Evolutionary conservation across 2,888 invertebrate species (phyloP), one percentile per base, ranked within the genome.

Genomic region (Hoplodrina ambigua): DNA sequence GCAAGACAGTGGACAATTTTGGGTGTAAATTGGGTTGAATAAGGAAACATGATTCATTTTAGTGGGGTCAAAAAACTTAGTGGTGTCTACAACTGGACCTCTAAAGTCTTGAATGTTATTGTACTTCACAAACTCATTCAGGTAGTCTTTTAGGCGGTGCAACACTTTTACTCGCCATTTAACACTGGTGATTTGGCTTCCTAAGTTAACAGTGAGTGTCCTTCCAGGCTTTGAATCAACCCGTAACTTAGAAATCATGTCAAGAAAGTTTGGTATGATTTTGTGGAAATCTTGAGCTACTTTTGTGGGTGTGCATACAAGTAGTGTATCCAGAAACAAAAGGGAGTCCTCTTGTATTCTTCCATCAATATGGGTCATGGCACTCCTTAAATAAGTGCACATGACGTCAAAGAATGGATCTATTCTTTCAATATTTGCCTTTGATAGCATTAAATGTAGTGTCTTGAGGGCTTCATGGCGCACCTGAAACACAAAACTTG

Each of bases 361-460:
- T 15, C 96, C 96, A 88, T 98, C 97, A 72, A 99, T 98, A 86
- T 99, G 98, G 0, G 98, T 99, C 98, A 99, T 98, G 0, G 98
- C 98, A 94, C 99, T 99, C 64, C 97, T 97, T 58, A 99, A 91
- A 90, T 98, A 98, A 1, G 98, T 97, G 25, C 97, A 97, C 72
- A 99, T 93, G 8, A 98, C 96, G 75, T 97, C 97, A 88, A 98
- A 98, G 90, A 98, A 98, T 13, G 98, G 98, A 53, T 96, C 90
- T 17, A 97, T 90, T 82, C 97, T 97, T 13, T 96, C 95, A 71
- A 92, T 68, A 13, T 85, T 75, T 2, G 91, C 88, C 81, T 91
- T 93, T 33, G 92, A 90, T 4, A 97, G 88, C 65, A 97, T 93
- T 30, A 96, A 84, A 81, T 96, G 94, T 5, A 97, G 84, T 11